phyloP scores from a whole-genome alignment of 2,113 vertebrate species.

The Cygnus buccinator region DNA sequence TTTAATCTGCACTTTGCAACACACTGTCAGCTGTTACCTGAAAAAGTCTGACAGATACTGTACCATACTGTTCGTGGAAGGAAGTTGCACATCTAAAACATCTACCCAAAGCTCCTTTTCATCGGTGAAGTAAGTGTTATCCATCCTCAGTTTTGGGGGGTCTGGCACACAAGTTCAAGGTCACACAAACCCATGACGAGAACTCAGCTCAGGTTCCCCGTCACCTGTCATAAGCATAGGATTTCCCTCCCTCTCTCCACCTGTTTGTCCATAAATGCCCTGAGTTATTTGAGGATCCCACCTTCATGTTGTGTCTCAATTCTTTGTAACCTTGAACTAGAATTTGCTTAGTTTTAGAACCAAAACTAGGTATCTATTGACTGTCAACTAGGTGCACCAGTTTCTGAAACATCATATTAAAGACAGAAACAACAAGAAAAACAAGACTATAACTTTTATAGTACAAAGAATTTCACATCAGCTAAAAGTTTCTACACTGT shows the following conservation, averaged over 20 bases:
- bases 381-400: neutral
- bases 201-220: neutral
- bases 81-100: neutral
- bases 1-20: neutral
- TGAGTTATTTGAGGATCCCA: neutral
- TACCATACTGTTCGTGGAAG: neutral
- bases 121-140: neutral
- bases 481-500: neutral
- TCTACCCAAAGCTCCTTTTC: neutral
- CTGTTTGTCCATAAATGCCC: neutral
- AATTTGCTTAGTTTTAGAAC: neutral
- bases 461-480: neutral
- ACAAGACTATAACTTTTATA: neutral
- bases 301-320: neutral
- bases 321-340: neutral
- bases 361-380: neutral
- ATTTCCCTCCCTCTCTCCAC: neutral
- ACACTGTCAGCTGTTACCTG: neutral
- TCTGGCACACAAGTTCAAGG: neutral
- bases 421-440: neutral
- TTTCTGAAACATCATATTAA: neutral
- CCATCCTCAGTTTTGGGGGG: neutral
- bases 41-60: neutral
- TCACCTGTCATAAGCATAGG: neutral
- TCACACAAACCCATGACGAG: rapidly evolving